Base-by-base conservation (phyloP, 1,140 invertebrate species). In the Musca vetustissima region DNA sequence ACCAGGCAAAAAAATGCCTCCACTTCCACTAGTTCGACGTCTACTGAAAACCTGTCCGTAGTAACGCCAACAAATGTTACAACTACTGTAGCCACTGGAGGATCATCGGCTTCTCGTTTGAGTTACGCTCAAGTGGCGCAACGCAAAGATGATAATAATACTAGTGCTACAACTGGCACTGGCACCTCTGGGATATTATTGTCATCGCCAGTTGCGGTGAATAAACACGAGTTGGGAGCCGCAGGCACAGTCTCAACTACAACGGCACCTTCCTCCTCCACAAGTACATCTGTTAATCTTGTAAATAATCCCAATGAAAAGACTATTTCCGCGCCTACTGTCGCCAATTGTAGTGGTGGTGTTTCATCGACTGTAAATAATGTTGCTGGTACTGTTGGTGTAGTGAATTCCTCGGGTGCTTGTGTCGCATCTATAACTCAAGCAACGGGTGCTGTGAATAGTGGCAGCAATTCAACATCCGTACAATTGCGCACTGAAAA, bases 111-210 rank as follows among this genome's bases (percentile, higher is more conserved):
- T 73, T 86, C 86, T 71, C 86, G 89, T 82, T 86, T 92, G 78
- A 93, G 91, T 82, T 93, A 93, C 86, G 92, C 92, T 73, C 91
- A 93, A 86, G 92, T 93, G 80, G 91, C 92, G 72, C 91, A 92
- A 76, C 89, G 49, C 14, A 64, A 15, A 19, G 70, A 66, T 22
- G 57, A 52, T 47, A 66, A 61, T 22, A 22, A 9, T 14, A 36
- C 28, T 28, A 53, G 43, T 24, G 15, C 15, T 9, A 32, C 43
- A n/a, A n/a, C n/a, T n/a, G n/a, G n/a, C n/a, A n/a, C n/a, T n/a
- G n/a, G n/a, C 11, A 32, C 43, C 6, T 13, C 50, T 1, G 25
- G 36, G 7, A 53, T 53, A 13, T 47, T 53, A 14, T 49, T 48
- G 19, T 64, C 52, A 11, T 69, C 69, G 17, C 69, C 69, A 4